A percentile compares a stretch with the other conserved stretches of the same genome.
Conservation (phyloP, 2,797 vertebrate species). For the Scolopax bukidnonensis region DNA sequence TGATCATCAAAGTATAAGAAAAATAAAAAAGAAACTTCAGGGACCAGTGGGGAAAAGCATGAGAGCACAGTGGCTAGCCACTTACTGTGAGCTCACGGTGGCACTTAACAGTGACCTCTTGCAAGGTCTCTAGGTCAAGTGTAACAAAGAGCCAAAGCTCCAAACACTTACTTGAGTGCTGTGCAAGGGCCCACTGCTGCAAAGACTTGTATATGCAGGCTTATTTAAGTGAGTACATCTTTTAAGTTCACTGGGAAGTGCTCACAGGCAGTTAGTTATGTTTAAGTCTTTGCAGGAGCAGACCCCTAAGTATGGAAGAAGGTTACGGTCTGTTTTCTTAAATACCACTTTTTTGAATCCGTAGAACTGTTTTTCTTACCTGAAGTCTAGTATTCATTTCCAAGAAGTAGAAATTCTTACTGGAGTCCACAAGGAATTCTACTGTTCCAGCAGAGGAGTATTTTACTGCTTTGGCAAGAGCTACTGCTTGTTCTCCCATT, state of each 20-base stretch:
- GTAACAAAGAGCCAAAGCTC: conserved; percentile 47
- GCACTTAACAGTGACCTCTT: conserved; percentile 76
- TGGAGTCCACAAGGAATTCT: conserved; percentile 96
- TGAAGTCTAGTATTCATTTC: conserved; percentile 99
- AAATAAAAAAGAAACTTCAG: conserved; percentile 80
- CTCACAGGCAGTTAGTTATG: not conserved
- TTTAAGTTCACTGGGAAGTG: conserved; percentile 18
- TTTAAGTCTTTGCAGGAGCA: not conserved
- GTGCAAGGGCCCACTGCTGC: not conserved
- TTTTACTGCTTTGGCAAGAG: conserved; percentile 92
- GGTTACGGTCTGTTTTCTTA: conserved; percentile 38
- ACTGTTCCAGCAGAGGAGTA: conserved; percentile 98
- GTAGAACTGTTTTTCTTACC: conserved; percentile 77
- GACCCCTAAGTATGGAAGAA: not conserved
- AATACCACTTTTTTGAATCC: conserved; percentile 46
- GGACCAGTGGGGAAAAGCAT: conserved; percentile 71
- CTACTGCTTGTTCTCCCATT: conserved; percentile 97
- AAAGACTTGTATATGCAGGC: not conserved
- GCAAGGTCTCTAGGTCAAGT: conserved; percentile 52
- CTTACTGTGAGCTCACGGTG: conserved; percentile 51
- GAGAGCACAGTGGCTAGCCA: conserved; percentile 23
- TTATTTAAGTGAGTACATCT: not conserved
- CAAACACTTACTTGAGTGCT: not conserved
- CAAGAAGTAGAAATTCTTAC: conserved; percentile 96
- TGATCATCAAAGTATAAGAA: conserved; percentile 76